Conservation (phyloP, 2,888 invertebrate genomes). For the Drosophila mercatorum region DNA sequence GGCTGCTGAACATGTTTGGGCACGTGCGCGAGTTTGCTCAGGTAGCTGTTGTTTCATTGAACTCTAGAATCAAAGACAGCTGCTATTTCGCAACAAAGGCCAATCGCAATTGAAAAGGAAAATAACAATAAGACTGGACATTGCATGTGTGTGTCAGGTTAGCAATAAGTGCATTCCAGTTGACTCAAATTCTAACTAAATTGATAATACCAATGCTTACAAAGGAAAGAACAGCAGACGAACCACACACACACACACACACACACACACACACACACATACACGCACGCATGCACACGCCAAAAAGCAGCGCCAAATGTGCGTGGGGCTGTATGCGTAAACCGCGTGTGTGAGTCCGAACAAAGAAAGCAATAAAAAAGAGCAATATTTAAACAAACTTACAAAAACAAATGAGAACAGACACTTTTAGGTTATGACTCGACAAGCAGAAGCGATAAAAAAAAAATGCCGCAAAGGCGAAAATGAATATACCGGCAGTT, state of each 20-base stretch:
- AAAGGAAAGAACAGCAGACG: conserved; percentile 12
- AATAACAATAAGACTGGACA: conserved; percentile 3
- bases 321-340: conserved; percentile 39
- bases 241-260: background rate
- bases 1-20: conserved; percentile 14
- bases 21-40: conserved; percentile 17
- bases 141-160: background rate
- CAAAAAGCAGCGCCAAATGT: conserved; percentile 47
- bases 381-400: conserved; percentile 69
- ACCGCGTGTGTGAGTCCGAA: conserved; percentile 70
- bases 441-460: conserved; percentile 46
- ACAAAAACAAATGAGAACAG: conserved; percentile 59
- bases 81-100: conserved; percentile 53
- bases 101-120: conserved; percentile 18
- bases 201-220: conserved; percentile 20
- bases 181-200: conserved; percentile 1
- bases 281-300: background rate
- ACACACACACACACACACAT: background rate
- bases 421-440: conserved; percentile 70
- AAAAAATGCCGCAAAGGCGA: conserved; percentile 64
- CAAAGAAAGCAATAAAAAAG: conserved; percentile 64
- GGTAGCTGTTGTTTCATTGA: conserved; percentile 45
- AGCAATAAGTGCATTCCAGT: conserved; percentile 2
- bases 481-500: conserved; percentile 23
- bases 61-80: conserved; percentile 30